Conservation (phyloP, 2,797 vertebrate genomes). For the Mormyrus proboscirostris region DNA sequence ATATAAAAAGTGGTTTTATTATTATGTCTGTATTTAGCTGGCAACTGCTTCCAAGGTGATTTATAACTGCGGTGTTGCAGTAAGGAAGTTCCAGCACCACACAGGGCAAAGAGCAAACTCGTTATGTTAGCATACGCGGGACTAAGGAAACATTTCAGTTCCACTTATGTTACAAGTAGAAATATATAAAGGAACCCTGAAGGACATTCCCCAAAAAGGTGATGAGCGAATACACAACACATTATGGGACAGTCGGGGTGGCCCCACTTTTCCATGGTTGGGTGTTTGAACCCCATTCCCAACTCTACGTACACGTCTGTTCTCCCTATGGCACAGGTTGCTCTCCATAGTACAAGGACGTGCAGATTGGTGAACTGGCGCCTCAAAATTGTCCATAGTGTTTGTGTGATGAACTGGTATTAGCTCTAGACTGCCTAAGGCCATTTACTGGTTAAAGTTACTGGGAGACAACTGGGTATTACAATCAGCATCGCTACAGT, state of each 20-base stretch:
- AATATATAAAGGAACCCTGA: not conserved
- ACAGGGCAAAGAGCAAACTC: slow-evolving; percentile 11
- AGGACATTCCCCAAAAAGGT: not conserved
- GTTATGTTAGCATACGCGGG: not conserved
- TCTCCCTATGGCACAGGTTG: not conserved
- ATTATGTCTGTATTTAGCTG: not conserved
- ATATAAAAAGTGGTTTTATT: not conserved
- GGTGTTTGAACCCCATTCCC: not conserved
- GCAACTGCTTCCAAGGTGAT: not conserved
- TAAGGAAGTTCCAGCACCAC: slow-evolving; percentile 4
- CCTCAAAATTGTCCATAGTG: not conserved
- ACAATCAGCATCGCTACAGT: not conserved
- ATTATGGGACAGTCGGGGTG: not conserved
- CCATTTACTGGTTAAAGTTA: not conserved
- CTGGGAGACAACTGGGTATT: not conserved
- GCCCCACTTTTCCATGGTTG: not conserved
- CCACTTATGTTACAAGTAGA: not conserved
- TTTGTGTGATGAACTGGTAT: not conserved
- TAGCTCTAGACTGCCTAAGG: not conserved
- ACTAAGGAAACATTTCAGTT: slow-evolving; percentile 4
- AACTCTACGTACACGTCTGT: not conserved
- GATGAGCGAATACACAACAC: not conserved
- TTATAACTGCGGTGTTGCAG: slow-evolving; percentile 1
- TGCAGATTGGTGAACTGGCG: not conserved
- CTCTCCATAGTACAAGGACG: not conserved